Evolutionary conservation across 2,888 invertebrate species (phyloP).

Genomic region (Muscina levida): DNA sequence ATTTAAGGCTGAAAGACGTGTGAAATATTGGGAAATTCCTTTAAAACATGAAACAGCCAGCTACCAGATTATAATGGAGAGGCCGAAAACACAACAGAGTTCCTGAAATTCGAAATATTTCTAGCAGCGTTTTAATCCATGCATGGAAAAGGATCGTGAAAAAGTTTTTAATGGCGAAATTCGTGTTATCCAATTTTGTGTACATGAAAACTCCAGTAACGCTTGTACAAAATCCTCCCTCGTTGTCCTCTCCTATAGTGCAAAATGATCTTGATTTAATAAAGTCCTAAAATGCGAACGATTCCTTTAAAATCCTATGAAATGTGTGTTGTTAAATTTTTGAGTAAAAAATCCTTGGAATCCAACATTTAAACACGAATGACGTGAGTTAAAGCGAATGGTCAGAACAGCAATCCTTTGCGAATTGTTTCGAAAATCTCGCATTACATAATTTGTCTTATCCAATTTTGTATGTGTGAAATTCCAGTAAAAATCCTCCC

Average conservation of each 20-base stretch:
- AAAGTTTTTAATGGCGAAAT: too few relatives aligned
- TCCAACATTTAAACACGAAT: background rate
- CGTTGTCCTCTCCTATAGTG: slow-evolving; percentile 60
- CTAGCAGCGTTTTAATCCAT: too few relatives aligned
- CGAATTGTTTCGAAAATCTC: too few relatives aligned
- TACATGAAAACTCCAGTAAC: slow-evolving; percentile 17
- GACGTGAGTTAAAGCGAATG: background rate
- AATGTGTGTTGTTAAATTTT: slow-evolving; percentile 26
- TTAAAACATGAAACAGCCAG: too few relatives aligned
- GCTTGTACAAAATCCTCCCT: slow-evolving; percentile 59
- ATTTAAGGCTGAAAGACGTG: background rate
- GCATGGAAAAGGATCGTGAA: too few relatives aligned
- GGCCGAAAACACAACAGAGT: too few relatives aligned
- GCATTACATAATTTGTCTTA: background rate
- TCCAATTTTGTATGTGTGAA: slow-evolving; percentile 6
- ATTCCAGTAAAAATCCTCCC: slow-evolving; percentile 62
- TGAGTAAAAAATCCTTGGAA: too few relatives aligned
- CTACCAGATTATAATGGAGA: too few relatives aligned
- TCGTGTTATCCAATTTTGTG: background rate
- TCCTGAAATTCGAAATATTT: too few relatives aligned
- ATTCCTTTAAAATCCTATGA: slow-evolving; percentile 43
- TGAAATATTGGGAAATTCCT: too few relatives aligned
- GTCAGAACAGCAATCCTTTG: background rate
- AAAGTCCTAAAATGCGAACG: background rate
- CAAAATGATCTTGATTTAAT: slow-evolving; percentile 45